These are phyloP conservation scores for Geotria australis DNA, from an alignment of 2,797 vertebrate species.

Conservation along the genomic window DNA sequence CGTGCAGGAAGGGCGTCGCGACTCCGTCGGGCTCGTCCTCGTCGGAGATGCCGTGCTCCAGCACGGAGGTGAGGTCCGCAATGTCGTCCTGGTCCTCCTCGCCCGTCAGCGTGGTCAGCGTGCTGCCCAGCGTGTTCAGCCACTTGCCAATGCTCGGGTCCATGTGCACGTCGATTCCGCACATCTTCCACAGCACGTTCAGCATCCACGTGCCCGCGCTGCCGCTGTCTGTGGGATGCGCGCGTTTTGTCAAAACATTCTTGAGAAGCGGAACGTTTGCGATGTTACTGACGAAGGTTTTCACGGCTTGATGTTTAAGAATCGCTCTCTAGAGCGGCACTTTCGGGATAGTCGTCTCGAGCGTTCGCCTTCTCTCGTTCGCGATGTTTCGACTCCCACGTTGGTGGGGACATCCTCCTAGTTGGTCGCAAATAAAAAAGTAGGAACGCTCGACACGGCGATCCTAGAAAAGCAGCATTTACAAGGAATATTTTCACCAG, in stretches of 20 bases:
- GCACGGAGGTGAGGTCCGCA: conserved; percentile 59
- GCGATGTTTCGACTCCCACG: too few species aligned
- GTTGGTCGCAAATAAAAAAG: too few species aligned
- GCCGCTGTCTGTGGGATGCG: conserved; percentile 36
- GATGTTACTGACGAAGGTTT: too few species aligned
- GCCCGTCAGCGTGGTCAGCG: conserved; percentile 70
- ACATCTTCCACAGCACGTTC: conserved; percentile 98
- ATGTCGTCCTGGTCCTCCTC: conserved; percentile 83
- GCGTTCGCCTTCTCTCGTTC: too few species aligned
- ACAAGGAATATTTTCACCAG: too few species aligned
- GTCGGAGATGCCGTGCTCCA: conserved; percentile 63
- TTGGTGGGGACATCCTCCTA: too few species aligned
- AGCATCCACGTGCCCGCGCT: conserved; percentile 96
- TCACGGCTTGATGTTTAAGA: too few species aligned
- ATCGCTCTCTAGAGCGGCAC: too few species aligned
- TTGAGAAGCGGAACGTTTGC: background rate
- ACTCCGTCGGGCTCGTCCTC: conserved; percentile 66
- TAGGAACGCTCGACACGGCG: too few species aligned
- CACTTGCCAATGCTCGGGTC: conserved; percentile 96
- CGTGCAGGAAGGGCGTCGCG: conserved; percentile 9
- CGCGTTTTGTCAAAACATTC: background rate
- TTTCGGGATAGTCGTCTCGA: too few species aligned
- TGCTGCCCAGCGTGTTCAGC: conserved; percentile 74
- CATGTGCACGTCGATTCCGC: conserved; percentile 96
- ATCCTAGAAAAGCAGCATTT: too few species aligned